A percentile compares a stretch with the other conserved stretches of the same genome.
Evolutionary conservation across 2,888 invertebrate species (phyloP).

Genomic region (Phalangium opilio): DNA sequence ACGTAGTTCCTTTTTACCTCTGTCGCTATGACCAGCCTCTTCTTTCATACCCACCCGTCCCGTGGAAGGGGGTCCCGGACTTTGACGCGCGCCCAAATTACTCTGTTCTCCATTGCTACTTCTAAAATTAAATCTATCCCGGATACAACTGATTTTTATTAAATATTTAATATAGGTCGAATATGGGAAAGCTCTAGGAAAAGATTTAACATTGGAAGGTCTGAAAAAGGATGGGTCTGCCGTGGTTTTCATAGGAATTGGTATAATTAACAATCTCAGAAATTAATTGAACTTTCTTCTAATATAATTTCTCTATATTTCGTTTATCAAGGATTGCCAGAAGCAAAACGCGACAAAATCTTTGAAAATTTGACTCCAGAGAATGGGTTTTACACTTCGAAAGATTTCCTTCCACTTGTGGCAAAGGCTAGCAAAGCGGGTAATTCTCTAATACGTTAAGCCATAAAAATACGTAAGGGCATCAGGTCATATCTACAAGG

Average conservation of each 20-base stretch:
- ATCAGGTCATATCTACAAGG: no score
- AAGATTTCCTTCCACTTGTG: slow-evolving; percentile 77
- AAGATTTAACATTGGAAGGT: slow-evolving; percentile 38
- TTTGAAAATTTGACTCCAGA: slow-evolving; percentile 55
- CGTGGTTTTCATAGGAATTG: slow-evolving; percentile 51
- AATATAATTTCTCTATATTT: slow-evolving; percentile 26
- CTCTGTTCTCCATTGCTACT: no score
- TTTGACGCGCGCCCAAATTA: no score
- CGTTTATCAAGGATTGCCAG: slow-evolving; percentile 73
- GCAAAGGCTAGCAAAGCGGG: slow-evolving; percentile 76
- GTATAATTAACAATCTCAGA: slow-evolving; percentile 24
- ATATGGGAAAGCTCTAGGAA: slow-evolving; percentile 51
- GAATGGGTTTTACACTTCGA: slow-evolving; percentile 89
- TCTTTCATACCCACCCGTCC: no score
- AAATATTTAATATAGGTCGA: slow-evolving; percentile 31
- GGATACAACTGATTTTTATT: no score
- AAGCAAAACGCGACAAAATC: slow-evolving; percentile 63
- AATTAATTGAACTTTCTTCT: slow-evolving; percentile 1
- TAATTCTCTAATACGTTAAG: no score
- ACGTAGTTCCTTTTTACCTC: no score
- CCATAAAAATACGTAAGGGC: no score
- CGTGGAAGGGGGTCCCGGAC: no score
- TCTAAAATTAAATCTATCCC: no score
- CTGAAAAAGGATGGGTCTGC: slow-evolving; percentile 51
- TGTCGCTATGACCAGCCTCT: no score